Percentiles rank a stretch among this genome's conserved stretches.
Conservation (phyloP, 2,797 vertebrate genomes). For the Sciurus carolinensis region DNA sequence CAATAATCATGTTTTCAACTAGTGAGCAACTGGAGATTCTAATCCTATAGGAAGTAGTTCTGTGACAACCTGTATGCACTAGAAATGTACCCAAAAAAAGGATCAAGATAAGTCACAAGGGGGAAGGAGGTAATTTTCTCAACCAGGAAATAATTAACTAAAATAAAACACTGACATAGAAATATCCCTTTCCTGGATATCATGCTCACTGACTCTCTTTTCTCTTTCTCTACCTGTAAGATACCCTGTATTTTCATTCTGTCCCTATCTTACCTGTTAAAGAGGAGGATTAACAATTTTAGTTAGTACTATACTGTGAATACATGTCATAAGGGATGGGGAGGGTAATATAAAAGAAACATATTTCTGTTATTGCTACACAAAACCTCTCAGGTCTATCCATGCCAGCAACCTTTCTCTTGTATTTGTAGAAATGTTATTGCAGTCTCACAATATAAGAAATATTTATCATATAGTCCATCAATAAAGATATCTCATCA, state of each 20-base stretch:
- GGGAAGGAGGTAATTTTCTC: not conserved
- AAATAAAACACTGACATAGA: not conserved
- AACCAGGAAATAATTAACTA: not conserved
- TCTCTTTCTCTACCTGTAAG: not conserved
- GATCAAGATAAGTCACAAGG: not conserved
- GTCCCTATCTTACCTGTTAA: not conserved
- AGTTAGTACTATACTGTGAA: not conserved
- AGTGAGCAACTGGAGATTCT: not conserved
- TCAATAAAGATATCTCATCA: not conserved
- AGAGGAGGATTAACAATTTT: not conserved
- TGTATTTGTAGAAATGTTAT: not conserved
- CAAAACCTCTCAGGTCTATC: not conserved
- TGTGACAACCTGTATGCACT: too few relatives aligned
- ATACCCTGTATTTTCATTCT: not conserved
- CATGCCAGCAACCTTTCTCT: not conserved
- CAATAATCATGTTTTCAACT: not conserved
- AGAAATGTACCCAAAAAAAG: not conserved
- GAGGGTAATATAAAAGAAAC: not conserved
- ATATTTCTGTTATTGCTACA: not conserved
- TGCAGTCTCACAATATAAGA: not conserved
- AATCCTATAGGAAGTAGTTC: not conserved
- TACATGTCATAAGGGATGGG: not conserved
- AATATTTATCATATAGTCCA: not conserved
- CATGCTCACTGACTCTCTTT: not conserved
- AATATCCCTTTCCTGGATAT: rapidly evolving